Conservation (phyloP, 1,140 invertebrate genomes). For the Phymorhynchus buccinoides region DNA sequence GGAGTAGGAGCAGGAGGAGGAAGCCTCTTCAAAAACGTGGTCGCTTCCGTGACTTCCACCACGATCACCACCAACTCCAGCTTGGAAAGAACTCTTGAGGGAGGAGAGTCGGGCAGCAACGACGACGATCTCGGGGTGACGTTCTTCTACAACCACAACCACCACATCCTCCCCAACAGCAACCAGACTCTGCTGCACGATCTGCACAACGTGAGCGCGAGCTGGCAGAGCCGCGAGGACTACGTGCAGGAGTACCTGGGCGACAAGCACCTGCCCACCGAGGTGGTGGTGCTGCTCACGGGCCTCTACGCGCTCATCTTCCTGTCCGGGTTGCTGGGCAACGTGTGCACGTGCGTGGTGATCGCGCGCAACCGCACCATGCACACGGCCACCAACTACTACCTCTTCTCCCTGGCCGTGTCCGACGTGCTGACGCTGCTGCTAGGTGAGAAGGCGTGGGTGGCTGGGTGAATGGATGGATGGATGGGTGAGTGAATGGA, state of each 20-base stretch:
- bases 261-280: slow-evolving; percentile 46
- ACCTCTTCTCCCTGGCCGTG: slow-evolving; percentile 92
- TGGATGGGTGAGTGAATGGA: neutral
- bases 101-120: neutral
- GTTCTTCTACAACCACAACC: neutral
- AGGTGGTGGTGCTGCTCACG: slow-evolving; percentile 67
- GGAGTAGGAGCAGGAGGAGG: neutral
- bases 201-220: slow-evolving; percentile 37
- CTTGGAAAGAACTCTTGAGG: neutral
- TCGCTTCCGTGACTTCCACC: neutral
- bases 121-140: neutral
- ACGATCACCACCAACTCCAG: neutral
- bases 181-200: slow-evolving; percentile 36
- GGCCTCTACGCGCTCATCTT: slow-evolving; percentile 89
- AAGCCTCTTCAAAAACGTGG: neutral
- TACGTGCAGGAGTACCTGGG: slow-evolving; percentile 48
- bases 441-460: slow-evolving; percentile 69
- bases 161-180: too few relatives aligned
- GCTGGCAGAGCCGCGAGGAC: slow-evolving; percentile 33
- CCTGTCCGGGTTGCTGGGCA: slow-evolving; percentile 89
- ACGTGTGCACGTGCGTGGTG: slow-evolving; percentile 93
- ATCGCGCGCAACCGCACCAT: slow-evolving; percentile 93
- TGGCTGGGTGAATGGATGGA: neutral
- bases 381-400: slow-evolving; percentile 86
- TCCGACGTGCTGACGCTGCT: slow-evolving; percentile 90